Base-by-base conservation (phyloP, 2,797 vertebrate genomes). In the Balearica regulorum region DNA sequence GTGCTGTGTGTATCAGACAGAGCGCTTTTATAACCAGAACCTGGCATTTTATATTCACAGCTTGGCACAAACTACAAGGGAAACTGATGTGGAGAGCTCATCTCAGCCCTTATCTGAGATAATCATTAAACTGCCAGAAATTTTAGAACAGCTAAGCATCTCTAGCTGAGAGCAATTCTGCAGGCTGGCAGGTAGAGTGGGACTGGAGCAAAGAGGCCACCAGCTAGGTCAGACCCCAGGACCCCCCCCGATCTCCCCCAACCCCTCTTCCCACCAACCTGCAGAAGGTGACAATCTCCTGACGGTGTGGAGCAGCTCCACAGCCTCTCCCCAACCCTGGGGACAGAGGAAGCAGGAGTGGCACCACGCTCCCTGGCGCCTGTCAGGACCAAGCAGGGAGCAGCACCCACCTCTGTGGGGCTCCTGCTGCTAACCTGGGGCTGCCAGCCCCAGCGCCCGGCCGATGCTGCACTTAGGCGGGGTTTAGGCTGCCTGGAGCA, bases 21-120 rank as follows among this genome's bases (percentile, higher is more conserved):
- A 60, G 37, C 57, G 24, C 60, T 89, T 92, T 87, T 82, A 91
- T 46, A 94, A 90, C 54, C 48, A 92, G 66, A 93, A 79, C 51
- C 51, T 83, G 84, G 82, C 46, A 82, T 89, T 94, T 82, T 66
- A 54, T 58, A 71, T 66, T 86, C 85, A 87, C 62, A 88, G 43
- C 61, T 65, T 89, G 77, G 83, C 86, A 92, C 31, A 79, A 41
- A 65, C 58, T 84, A 39, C 31, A 73, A 82, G 20, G 33, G 35
- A 89, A 92, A 66, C 51, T 26, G 77, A 82, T 72, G 78, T 22
- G 55, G 39, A 77, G 49, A 11, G 3, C 78, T 83, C 75, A 87
- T 80, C 51, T 0, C 0, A 71, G n/a, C 51, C 37, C 49, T 87
- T 61, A 68, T 31, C 46, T 79, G 46, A 82, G 43, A 60, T n/a